phyloP scores from a whole-genome alignment of 2,113 vertebrate species.

The Saguinus midas region DNA sequence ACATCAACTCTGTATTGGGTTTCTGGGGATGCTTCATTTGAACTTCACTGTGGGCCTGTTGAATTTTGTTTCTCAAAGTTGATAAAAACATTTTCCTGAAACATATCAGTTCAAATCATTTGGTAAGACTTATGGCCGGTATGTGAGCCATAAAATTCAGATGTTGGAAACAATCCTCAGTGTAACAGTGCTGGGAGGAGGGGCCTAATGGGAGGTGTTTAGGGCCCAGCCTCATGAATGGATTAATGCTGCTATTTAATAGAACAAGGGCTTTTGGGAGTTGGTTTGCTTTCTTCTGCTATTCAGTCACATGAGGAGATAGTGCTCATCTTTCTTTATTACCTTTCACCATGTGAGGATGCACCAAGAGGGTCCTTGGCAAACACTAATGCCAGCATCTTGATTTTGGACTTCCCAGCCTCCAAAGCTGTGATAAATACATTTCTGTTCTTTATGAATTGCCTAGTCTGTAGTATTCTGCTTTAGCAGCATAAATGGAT shows the following conservation, averaged over 20 bases:
- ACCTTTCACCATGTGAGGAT: not conserved
- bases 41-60: conserved; percentile 4
- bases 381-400: not conserved
- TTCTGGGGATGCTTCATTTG: conserved; percentile 45
- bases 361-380: not conserved
- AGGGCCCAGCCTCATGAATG: too few relatives aligned
- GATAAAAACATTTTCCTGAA: conserved; percentile 67
- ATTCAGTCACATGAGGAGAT: not conserved
- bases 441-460: not conserved
- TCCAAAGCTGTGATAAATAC: not conserved
- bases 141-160: not conserved
- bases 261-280: not conserved
- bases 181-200: too few relatives aligned
- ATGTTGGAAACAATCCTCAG: not conserved
- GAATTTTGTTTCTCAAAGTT: conserved; percentile 37
- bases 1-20: not conserved
- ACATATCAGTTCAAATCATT: conserved; percentile 67
- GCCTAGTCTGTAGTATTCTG: not conserved
- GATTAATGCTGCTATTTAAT: not conserved
- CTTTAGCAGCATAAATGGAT: not conserved
- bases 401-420: too few relatives aligned
- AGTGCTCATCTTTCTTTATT: not conserved
- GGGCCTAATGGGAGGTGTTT: too few relatives aligned
- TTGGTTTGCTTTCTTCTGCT: not conserved
- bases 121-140: not conserved